phyloP scores from a whole-genome alignment of 2,113 vertebrate genomes.

The Acanthisitta chloris region DNA sequence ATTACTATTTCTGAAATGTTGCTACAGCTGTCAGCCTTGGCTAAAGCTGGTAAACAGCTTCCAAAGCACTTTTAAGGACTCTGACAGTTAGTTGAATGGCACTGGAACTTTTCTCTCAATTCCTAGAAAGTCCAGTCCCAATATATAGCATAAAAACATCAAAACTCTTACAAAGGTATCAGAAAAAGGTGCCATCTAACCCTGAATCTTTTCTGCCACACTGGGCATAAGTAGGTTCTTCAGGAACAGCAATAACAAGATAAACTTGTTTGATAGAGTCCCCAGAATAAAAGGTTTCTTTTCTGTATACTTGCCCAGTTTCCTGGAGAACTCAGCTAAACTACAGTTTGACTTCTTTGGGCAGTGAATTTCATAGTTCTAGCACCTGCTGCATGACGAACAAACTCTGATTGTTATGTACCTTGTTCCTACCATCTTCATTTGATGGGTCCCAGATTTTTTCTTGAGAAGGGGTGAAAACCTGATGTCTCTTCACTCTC shows the following conservation, averaged over 20 bases:
- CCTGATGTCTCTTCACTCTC: background rate
- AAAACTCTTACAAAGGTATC: background rate
- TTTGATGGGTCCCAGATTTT: background rate
- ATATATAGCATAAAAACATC: background rate
- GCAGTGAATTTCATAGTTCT: background rate
- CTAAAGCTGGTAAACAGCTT: background rate
- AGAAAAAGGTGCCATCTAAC: background rate
- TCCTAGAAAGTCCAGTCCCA: background rate
- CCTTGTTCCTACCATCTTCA: background rate
- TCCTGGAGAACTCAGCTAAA: background rate
- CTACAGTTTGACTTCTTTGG: background rate
- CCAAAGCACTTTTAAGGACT: background rate
- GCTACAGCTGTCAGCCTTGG: background rate
- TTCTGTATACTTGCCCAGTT: background rate
- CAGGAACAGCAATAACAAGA: background rate
- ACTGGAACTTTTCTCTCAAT: background rate
- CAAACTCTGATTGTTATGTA: background rate
- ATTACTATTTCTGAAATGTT: background rate
- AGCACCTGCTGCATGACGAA: background rate
- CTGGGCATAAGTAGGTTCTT: background rate
- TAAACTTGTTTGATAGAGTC: background rate
- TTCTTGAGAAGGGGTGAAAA: background rate
- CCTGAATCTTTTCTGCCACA: background rate
- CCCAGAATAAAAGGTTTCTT: background rate
- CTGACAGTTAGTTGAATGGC: background rate